These are phyloP conservation scores for Heterodera carotae DNA, from an alignment of 1,140 invertebrate genomes.

Conservation along the genomic window DNA sequence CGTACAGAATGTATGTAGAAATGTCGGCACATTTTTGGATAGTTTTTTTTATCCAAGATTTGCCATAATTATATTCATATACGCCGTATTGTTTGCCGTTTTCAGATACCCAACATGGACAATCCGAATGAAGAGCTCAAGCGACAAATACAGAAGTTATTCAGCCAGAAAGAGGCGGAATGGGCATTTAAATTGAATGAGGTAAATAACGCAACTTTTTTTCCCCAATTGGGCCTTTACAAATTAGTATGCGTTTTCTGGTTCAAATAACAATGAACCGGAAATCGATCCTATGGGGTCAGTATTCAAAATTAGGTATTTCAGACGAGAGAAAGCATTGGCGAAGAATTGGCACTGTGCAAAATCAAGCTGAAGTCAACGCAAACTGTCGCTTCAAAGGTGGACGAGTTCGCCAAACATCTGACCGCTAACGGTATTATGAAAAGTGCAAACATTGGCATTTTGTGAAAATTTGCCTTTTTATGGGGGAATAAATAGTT, in stretches of 20 bases:
- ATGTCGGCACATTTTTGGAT: neutral
- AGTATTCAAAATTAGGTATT: no score
- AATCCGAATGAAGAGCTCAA: constrained; percentile 33
- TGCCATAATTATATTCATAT: no score
- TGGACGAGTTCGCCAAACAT: constrained; percentile 17
- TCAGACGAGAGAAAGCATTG: constrained; percentile 24
- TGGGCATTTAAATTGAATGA: constrained; percentile 31
- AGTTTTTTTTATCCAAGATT: no score
- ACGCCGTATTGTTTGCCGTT: neutral
- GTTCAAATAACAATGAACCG: no score
- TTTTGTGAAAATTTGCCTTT: no score
- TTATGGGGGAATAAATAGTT: no score
- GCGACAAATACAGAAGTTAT: constrained; percentile 35
- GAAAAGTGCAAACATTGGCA: no score
- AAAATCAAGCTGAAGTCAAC: constrained; percentile 34
- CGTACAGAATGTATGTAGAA: constrained; percentile 20
- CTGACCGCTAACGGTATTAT: neutral
- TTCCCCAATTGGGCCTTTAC: no score
- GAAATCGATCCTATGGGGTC: no score
- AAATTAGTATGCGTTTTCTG: no score
- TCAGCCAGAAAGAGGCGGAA: constrained; percentile 31
- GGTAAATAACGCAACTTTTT: constrained; percentile 1
- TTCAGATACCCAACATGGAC: constrained; percentile 27
- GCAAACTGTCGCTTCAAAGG: neutral
- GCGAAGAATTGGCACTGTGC: constrained; percentile 35